Evolutionary conservation across 2,888 invertebrate genomes (phyloP), one percentile per base, ranked within the genome.

Genomic region (Embidobia sp.): DNA sequence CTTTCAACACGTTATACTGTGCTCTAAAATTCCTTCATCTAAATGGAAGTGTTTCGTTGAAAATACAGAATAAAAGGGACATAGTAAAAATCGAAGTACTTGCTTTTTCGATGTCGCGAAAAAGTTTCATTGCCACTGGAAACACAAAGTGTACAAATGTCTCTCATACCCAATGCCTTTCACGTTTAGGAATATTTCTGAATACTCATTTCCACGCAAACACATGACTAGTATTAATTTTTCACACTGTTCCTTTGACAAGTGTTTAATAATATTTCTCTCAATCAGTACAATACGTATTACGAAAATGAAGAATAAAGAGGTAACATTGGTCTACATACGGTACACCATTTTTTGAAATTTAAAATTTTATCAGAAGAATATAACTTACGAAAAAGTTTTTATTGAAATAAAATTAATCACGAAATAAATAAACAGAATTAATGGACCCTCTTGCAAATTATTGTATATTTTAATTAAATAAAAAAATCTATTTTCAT

Each of bases 11-110:
- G 48, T 55, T 26, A 46, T 37, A 29, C 37, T 15, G 29, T 48
- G 18, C 53, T 31, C 48, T 46, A 31, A 31, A 70, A 70, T 70
- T 70, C 35, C 37, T 53, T 29, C 70, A 42, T 70, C 51, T 44
- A 53, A 53, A 70, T 61, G 53, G 31, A 69, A 51, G 51, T 61
- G 35, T 61, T 70, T 46, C 61, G 13, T 15, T 61, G 70, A 31
- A 51, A 53, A 35, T 51, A 53, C 46, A 44, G 29, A 61, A 61
- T 53, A 42, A 69, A 69, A 69, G 49, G 67, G 49, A 67, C 46
- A 27, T 19, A 7, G 48, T 22, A 42, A 57, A 67, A 57, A 57
- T 69, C 67, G 57, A 69, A 69, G 37, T 35, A 67, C 55, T 67
- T 53, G 46, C 29, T 53, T 53, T 61, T 67, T 66, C 46, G 44